Base-by-base conservation (phyloP, 1,140 invertebrate genomes). In the Zaprionus ornatus region DNA sequence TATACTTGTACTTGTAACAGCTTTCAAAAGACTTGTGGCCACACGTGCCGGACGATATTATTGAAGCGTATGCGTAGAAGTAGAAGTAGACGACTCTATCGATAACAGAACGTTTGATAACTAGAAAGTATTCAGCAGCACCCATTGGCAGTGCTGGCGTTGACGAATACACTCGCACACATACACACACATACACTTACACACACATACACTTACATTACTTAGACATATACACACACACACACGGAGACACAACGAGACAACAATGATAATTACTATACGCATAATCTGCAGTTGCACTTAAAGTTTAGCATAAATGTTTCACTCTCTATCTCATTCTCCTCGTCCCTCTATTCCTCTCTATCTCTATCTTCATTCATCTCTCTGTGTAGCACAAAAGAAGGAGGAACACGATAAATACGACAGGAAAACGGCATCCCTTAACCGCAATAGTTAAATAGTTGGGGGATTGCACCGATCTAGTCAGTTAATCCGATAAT, bases 1-100 rank as follows among this genome's bases (percentile, higher is more conserved):
- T 71, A 71, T 66, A 50, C 56, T 45, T 71, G 60, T 75, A 87
- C 80, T 87, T 90, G 85, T 84, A 88, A 90, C 70, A 37, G 55
- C 83, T 90, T 90, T 84, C 85, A 90, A 82, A 84, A 90, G 84
- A 88, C 84, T 88, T 88, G 84, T 67, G 85, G 85, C 84, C 72
- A 7, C 21, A 57, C n/a, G n/a, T 84, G 81, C 78, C 81, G 64
- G 40, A 67, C 74, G 80, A 88, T 80, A 78, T 88, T 77, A 79
- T 70, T 50, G 35, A 55, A 55, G 61, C 29, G 21, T 70, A 63
- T 52, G 63, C 37, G 42, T 50, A 70, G 56, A 23, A 56, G 60
- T 35, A 54, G 32, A 37, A 57, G 32, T 57, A 61, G 66, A 65
- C 32, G 29, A 52, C 42, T 29, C 23, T 60, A 9, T 72, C 74